Conservation (phyloP, 2,888 invertebrate genomes). For the Portevinia maculata region DNA sequence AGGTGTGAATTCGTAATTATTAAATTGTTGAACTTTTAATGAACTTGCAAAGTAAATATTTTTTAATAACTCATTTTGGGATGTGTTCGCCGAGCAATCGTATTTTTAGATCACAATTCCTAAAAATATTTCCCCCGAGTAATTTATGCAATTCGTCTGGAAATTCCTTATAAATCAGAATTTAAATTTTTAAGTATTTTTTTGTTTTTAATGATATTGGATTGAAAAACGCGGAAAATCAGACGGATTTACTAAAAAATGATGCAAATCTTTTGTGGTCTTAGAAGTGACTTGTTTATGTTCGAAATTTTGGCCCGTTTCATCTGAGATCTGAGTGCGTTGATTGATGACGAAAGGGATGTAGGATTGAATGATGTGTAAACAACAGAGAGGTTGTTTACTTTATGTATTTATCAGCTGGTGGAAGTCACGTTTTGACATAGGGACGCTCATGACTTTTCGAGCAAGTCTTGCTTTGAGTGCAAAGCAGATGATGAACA, state of each 20-base stretch:
- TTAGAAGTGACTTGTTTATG: conserved; percentile 59
- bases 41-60: conserved; percentile 44
- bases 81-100: background rate
- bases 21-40: conserved; percentile 47
- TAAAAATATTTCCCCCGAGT: background rate
- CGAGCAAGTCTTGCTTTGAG: background rate
- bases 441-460: background rate
- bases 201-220: background rate
- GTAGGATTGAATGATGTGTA: background rate
- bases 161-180: conserved; percentile 19
- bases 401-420: background rate
- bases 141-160: background rate
- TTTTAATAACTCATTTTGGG: conserved; percentile 33
- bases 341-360: conserved; percentile 39
- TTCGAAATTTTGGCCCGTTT: conserved; percentile 53
- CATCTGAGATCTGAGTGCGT: conserved; percentile 34
- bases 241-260: background rate
- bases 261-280: background rate
- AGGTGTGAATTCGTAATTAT: conserved; percentile 52
- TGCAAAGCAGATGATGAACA: background rate
- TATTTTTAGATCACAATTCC: background rate
- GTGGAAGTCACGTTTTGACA: background rate
- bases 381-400: background rate
- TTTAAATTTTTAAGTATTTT: background rate
- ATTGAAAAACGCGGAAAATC: background rate